phyloP scores from a whole-genome alignment of 2,113 vertebrate species.

The Chrysemys picta region DNA sequence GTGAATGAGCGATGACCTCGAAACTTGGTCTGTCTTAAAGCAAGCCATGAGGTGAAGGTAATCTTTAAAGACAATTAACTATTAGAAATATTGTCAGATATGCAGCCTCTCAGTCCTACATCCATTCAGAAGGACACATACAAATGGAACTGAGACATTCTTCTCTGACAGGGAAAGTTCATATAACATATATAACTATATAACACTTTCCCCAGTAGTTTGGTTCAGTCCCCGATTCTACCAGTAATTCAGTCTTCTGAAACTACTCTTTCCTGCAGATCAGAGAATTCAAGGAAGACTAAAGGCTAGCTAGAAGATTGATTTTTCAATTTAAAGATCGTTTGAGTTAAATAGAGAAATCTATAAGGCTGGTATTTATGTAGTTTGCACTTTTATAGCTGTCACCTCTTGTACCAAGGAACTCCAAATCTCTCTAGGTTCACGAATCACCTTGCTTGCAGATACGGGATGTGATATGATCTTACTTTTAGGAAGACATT shows the following conservation, averaged over 20 bases:
- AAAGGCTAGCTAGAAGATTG: neutral
- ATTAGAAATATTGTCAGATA: neutral
- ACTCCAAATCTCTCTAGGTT: neutral
- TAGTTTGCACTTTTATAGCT: constrained; percentile 27
- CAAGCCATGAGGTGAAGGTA: neutral
- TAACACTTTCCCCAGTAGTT: neutral
- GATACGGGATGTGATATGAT: neutral
- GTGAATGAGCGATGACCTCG: neutral
- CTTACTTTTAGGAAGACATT: neutral
- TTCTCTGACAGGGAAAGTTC: neutral
- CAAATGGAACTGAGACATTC: neutral
- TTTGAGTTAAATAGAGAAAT: neutral
- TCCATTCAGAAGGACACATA: neutral
- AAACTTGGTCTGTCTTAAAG: neutral
- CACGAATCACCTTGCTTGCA: neutral
- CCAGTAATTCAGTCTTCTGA: neutral
- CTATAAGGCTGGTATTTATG: neutral
- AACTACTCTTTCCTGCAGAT: neutral
- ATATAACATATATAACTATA: neutral
- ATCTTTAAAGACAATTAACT: neutral
- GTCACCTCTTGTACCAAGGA: constrained; percentile 7
- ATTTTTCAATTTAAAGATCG: neutral
- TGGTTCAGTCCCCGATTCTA: neutral
- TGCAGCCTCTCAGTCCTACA: neutral
- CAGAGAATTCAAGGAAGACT: neutral